These are phyloP conservation scores for Brachionus asplanchnoidis DNA, from an alignment of 1,140 invertebrate genomes.

Conservation along the genomic window DNA sequence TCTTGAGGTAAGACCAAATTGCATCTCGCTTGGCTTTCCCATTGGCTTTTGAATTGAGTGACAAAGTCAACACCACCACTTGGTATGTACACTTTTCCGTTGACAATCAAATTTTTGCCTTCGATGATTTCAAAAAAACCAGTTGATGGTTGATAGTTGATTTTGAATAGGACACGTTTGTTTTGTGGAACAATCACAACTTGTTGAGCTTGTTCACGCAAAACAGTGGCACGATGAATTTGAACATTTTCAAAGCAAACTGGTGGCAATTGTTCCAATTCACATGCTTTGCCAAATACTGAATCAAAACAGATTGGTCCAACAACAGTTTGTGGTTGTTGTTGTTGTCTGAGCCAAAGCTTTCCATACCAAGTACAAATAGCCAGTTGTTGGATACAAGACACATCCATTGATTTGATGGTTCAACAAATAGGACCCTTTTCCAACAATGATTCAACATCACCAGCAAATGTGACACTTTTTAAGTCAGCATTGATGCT, in stretches of 20 bases:
- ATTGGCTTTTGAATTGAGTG: slow-evolving; percentile 4
- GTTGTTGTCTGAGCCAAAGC: slow-evolving; percentile 64
- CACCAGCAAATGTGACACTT: background rate
- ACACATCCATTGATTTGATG: slow-evolving; percentile 91
- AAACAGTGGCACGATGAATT: slow-evolving; percentile 83
- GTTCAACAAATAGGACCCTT: slow-evolving; percentile 65
- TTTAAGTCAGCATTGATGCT: background rate
- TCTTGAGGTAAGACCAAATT: slow-evolving; percentile 45
- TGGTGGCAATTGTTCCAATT: slow-evolving; percentile 53
- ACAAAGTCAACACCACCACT: background rate
- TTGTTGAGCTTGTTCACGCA: slow-evolving; percentile 57
- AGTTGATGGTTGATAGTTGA: slow-evolving; percentile 16
- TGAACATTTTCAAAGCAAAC: slow-evolving; percentile 80
- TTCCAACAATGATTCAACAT: slow-evolving; percentile 32
- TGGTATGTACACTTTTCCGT: background rate
- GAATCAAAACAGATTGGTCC: slow-evolving; percentile 4
- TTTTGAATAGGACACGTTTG: slow-evolving; percentile 14
- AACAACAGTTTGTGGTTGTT: background rate
- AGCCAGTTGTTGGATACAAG: slow-evolving; percentile 90
- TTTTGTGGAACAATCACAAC: background rate
- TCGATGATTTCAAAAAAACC: slow-evolving; percentile 16
- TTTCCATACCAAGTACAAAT: slow-evolving; percentile 85
- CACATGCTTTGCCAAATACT: background rate
- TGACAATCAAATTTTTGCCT: slow-evolving; percentile 30
- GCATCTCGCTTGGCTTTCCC: slow-evolving; percentile 1